These are phyloP conservation scores for Chaetodon auriga DNA, from an alignment of 2,113 vertebrate species.

Conservation along the genomic window DNA sequence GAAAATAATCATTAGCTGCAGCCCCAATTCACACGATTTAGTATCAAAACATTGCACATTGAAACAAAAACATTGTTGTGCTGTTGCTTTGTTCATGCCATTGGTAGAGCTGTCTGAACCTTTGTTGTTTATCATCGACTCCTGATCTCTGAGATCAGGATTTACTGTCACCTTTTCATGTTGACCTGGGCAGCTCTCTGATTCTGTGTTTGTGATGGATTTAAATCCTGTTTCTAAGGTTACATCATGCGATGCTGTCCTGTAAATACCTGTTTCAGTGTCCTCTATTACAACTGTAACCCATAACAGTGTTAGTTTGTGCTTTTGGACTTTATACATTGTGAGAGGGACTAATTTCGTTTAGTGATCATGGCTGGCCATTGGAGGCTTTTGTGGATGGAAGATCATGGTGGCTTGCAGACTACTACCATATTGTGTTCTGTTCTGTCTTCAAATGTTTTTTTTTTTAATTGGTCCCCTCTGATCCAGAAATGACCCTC, in stretches of 20 bases:
- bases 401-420: constrained; percentile 12
- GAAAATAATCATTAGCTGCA: no score
- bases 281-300: constrained; percentile 26
- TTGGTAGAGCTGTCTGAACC: no score
- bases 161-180: no score
- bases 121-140: no score
- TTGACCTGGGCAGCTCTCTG: no score
- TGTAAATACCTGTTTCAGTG: constrained; percentile 36
- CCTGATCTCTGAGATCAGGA: no score
- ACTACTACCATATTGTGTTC: no score
- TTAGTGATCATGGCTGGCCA: neutral
- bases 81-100: no score
- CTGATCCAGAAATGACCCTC: constrained; percentile 26
- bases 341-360: neutral
- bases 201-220: neutral
- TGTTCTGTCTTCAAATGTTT: constrained; percentile 4
- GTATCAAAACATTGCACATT: no score
- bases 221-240: constrained; percentile 27
- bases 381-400: neutral
- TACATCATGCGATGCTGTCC: neutral
- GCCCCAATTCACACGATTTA: no score
- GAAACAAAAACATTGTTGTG: no score
- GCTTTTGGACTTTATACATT: neutral
- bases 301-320: constrained; percentile 8
- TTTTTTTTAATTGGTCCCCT: constrained; percentile 55